A percentile compares a stretch with the other conserved stretches of the same genome.
phyloP scores from a whole-genome alignment of 1,140 invertebrate species.

The Drosophila orosa region DNA sequence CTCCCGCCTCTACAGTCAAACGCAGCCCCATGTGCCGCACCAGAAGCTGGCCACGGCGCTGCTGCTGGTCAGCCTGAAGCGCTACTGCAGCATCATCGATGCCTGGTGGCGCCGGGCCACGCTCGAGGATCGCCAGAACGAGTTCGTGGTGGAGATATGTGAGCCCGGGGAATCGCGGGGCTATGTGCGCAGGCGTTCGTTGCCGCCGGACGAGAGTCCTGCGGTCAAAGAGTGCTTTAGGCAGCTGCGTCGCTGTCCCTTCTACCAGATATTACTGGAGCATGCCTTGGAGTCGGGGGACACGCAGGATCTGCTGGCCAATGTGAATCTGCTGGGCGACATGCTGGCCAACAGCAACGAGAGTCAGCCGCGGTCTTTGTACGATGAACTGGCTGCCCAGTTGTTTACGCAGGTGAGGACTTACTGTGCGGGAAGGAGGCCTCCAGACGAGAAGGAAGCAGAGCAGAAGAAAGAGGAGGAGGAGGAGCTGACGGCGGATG shows the following conservation, averaged over 20 bases:
- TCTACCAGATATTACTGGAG: constrained; percentile 57
- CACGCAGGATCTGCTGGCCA: constrained; percentile 69
- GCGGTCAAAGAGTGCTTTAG: constrained; percentile 12
- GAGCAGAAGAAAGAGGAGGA: not conserved
- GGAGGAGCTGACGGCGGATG: not conserved
- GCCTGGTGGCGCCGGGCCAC: constrained; percentile 71
- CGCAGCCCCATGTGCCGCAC: constrained; percentile 13
- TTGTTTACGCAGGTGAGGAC: constrained; percentile 20
- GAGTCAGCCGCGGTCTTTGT: constrained; percentile 31
- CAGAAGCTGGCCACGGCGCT: constrained; percentile 55
- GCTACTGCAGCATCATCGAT: constrained; percentile 74
- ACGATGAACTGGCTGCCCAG: constrained; percentile 50
- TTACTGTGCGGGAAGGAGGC: not conserved
- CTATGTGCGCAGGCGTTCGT: constrained; percentile 18
- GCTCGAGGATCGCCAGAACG: constrained; percentile 64
- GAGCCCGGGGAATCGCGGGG: not conserved
- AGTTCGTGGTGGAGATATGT: constrained; percentile 68
- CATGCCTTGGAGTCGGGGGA: constrained; percentile 69
- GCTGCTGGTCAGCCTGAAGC: constrained; percentile 40
- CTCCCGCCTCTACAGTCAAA: constrained; percentile 46
- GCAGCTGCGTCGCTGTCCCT: constrained; percentile 31
- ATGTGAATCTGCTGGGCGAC: constrained; percentile 59
- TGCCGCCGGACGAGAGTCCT: not conserved
- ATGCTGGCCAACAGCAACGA: constrained; percentile 44
- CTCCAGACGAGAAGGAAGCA: not conserved